These are phyloP conservation scores for Synanthedon andrenaeformis DNA, from an alignment of 2,888 invertebrate species.

Conservation along the genomic window DNA sequence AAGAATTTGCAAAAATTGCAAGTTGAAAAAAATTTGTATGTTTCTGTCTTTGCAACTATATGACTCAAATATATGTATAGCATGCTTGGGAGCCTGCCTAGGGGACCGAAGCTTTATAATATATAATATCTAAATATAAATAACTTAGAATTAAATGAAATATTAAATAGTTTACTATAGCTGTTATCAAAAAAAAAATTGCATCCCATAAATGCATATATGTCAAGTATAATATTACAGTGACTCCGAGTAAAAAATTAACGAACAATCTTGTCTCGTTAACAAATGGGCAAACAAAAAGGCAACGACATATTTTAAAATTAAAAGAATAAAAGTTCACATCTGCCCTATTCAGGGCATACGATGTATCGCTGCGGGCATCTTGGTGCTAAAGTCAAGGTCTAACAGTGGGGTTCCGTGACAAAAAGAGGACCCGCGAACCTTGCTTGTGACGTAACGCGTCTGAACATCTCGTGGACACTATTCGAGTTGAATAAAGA, in stretches of 20 bases:
- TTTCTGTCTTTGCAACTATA: too few relatives aligned
- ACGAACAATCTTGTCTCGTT: neutral
- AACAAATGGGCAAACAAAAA: neutral
- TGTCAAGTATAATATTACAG: too few relatives aligned
- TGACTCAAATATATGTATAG: too few relatives aligned
- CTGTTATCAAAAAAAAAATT: too few relatives aligned
- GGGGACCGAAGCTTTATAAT: too few relatives aligned
- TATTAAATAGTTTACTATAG: too few relatives aligned
- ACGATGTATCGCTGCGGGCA: slow-evolving; percentile 31
- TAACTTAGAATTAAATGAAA: too few relatives aligned
- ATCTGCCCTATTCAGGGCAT: slow-evolving; percentile 35
- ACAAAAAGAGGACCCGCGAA: slow-evolving; percentile 22
- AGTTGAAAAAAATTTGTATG: too few relatives aligned
- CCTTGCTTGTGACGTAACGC: slow-evolving; percentile 30
- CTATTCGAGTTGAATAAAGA: neutral
- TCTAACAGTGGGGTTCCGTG: slow-evolving; percentile 44
- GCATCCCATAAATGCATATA: neutral
- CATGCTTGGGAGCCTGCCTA: too few relatives aligned
- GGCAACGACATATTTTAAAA: neutral
- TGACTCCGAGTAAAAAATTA: neutral
- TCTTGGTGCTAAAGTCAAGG: slow-evolving; percentile 41
- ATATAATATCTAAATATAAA: too few relatives aligned
- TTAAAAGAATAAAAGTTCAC: neutral
- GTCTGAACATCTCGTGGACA: slow-evolving; percentile 39
- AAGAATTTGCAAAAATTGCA: too few relatives aligned